Conservation (phyloP, 2,113 vertebrate species). For the Catagonus wagneri region DNA sequence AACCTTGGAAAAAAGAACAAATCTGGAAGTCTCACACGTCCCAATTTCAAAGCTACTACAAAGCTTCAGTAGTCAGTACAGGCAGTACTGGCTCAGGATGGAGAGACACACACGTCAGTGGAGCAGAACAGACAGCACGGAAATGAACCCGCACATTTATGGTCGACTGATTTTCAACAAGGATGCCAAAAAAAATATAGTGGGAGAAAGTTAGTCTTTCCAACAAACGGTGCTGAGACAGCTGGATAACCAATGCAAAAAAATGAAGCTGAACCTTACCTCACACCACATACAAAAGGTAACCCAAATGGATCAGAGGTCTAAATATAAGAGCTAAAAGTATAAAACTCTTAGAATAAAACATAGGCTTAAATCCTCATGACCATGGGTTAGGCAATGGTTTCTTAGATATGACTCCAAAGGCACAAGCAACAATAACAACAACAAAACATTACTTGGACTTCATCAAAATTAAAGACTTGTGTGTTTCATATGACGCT, state of each 20-base stretch:
- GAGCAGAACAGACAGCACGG: neutral
- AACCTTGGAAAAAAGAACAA: neutral
- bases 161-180: neutral
- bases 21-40: neutral
- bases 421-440: neutral
- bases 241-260: neutral
- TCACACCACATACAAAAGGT: neutral
- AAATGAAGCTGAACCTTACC: neutral
- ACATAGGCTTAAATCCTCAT: neutral
- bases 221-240: neutral
- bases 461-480: neutral
- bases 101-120: neutral
- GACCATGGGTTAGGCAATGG: neutral
- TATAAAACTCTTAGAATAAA: neutral
- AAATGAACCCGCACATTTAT: neutral
- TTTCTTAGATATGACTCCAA: neutral
- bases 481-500: constrained; percentile 20
- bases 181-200: neutral
- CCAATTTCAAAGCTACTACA: neutral
- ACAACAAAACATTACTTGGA: neutral
- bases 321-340: neutral
- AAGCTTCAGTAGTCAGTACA: neutral
- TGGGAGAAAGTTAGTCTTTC: neutral
- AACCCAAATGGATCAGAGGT: neutral
- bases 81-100: neutral